Conservation (phyloP, 35 echinoderm and acorn worm genomes). For the Hemicentrotus pulcherrimus region DNA sequence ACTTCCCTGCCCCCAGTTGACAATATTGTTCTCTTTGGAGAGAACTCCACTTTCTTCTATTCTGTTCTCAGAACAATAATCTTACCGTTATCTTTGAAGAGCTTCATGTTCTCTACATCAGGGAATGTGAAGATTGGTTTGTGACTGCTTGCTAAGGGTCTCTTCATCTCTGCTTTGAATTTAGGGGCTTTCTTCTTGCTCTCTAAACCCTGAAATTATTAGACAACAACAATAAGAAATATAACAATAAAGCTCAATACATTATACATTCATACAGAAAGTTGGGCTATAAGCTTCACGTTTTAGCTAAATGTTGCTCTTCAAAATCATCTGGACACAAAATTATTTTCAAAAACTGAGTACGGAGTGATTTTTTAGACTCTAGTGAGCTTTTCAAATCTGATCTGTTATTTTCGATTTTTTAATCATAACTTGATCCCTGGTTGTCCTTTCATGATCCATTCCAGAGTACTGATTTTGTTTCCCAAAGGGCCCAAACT, state of each 20-base stretch:
- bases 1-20: no score
- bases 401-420: no score
- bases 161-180: constrained; percentile 38
- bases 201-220: background rate
- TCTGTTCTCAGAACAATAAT: background rate
- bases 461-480: no score
- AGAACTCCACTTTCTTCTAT: no score
- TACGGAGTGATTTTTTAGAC: background rate
- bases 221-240: background rate
- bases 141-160: background rate
- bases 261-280: background rate
- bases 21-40: no score
- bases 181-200: constrained; percentile 50
- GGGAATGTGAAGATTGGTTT: constrained; percentile 39
- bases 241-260: background rate
- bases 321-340: background rate
- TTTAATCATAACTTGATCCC: no score
- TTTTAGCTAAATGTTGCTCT: background rate
- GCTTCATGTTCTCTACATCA: constrained; percentile 54
- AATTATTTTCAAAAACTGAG: background rate
- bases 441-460: no score
- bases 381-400: no score
- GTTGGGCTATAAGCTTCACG: background rate
- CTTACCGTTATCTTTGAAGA: constrained; percentile 55
- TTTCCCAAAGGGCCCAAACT: no score